Evolutionary conservation across 2,797 vertebrate genomes (phyloP).

Genomic region (Galaxias olidus): DNA sequence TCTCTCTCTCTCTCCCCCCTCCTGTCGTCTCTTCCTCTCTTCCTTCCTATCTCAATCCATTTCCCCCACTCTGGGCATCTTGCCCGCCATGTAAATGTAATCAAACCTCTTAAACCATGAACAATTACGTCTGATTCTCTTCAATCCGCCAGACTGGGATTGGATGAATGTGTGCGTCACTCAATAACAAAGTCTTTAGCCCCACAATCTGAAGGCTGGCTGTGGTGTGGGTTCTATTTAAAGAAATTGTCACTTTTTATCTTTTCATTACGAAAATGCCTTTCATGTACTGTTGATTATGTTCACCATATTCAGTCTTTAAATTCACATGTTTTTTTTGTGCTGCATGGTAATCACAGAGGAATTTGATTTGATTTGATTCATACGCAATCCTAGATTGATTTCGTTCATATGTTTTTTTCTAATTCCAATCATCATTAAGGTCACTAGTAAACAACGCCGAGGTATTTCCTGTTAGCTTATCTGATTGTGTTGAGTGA

Average conservation of each 20-base stretch:
- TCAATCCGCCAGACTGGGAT: conserved; percentile 34
- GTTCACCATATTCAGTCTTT: no score
- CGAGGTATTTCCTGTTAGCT: neutral
- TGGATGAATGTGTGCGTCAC: conserved; percentile 34
- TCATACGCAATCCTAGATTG: no score
- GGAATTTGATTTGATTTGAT: no score
- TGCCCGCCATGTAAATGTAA: conserved; percentile 34
- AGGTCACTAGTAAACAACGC: no score
- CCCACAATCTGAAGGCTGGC: neutral
- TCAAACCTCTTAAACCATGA: conserved; percentile 32
- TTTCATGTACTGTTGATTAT: no score
- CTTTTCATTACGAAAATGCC: no score
- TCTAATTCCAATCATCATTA: no score
- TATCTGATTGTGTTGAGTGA: neutral
- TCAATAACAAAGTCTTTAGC: conserved; percentile 21
- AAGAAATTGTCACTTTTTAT: no score
- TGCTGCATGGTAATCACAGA: no score
- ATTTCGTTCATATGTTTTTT: no score
- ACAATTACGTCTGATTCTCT: conserved; percentile 24
- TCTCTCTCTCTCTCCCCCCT: neutral
- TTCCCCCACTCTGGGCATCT: conserved; percentile 13
- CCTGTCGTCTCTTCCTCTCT: neutral
- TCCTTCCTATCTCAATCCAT: neutral
- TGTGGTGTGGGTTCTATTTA: no score
- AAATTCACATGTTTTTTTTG: no score